Evolutionary conservation across 1,140 invertebrate species (phyloP).

Genomic region (Aphaenogaster rudis): DNA sequence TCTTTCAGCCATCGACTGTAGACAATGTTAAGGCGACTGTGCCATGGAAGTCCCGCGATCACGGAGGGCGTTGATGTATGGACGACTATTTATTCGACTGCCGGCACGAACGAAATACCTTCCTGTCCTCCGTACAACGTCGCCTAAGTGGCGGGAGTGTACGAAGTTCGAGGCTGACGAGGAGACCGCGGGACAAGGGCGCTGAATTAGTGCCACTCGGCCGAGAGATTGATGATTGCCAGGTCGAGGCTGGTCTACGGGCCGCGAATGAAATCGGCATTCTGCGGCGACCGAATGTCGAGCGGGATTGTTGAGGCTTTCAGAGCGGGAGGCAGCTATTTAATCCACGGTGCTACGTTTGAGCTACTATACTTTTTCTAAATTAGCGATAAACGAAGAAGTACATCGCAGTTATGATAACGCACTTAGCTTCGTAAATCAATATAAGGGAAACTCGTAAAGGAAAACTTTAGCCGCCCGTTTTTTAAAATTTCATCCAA

Average conservation of each 20-base stretch:
- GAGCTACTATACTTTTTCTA: not conserved
- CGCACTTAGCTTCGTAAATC: not conserved
- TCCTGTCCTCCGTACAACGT: conserved; percentile 71
- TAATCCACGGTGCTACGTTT: not conserved
- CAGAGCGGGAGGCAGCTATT: conserved; percentile 8
- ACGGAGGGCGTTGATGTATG: conserved; percentile 79
- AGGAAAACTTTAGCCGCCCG: not conserved
- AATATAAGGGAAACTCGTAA: not conserved
- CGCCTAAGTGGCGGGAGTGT: conserved; percentile 71
- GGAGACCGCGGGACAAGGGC: conserved; percentile 83
- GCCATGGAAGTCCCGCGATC: conserved; percentile 67
- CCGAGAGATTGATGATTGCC: conserved; percentile 84
- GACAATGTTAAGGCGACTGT: conserved; percentile 70
- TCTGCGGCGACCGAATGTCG: conserved; percentile 57
- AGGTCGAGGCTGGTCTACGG: conserved; percentile 12
- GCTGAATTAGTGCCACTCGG: conserved; percentile 84
- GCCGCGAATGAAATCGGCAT: conserved; percentile 68
- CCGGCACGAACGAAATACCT: conserved; percentile 79
- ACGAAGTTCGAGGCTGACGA: conserved; percentile 72
- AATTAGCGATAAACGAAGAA: not conserved
- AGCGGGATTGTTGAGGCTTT: conserved; percentile 55
- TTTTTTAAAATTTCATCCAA: conserved; percentile 36
- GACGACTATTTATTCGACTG: conserved; percentile 81
- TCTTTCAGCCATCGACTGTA: conserved; percentile 40
- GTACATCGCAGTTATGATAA: too few species aligned